Conservation (phyloP, 1,140 invertebrate species). For the Bombus fervidus region DNA sequence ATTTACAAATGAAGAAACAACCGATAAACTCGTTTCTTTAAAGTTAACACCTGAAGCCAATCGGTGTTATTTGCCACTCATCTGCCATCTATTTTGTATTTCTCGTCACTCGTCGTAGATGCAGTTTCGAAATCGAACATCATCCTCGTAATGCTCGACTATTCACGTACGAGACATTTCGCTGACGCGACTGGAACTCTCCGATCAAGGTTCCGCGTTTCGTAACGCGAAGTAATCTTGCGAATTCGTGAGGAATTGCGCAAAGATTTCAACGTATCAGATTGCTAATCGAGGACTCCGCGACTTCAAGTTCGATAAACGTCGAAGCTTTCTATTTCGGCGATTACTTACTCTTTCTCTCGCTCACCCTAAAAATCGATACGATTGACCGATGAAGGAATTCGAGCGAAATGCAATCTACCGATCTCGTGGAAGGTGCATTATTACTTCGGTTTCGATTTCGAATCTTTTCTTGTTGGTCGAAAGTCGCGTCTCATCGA, state of each 20-base stretch:
- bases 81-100: not conserved
- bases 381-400: not conserved
- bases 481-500: slow-evolving; percentile 19
- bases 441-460: slow-evolving; percentile 1
- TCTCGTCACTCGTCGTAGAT: too few relatives aligned
- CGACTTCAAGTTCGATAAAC: too few relatives aligned
- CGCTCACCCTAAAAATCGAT: not conserved
- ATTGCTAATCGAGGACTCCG: too few relatives aligned
- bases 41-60: too few relatives aligned
- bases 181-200: not conserved
- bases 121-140: not conserved
- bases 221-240: not conserved
- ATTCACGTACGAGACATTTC: too few relatives aligned
- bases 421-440: not conserved
- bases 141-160: not conserved
- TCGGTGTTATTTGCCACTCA: not conserved
- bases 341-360: too few relatives aligned
- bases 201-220: slow-evolving; percentile 17
- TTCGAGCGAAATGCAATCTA: not conserved
- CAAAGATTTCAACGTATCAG: not conserved
- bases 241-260: not conserved
- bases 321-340: too few relatives aligned
- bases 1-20: not conserved
- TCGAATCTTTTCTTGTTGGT: not conserved
- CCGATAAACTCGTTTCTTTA: too few relatives aligned